phyloP scores from a whole-genome alignment of 2,113 vertebrate genomes.

The Hypomesus transpacificus region DNA sequence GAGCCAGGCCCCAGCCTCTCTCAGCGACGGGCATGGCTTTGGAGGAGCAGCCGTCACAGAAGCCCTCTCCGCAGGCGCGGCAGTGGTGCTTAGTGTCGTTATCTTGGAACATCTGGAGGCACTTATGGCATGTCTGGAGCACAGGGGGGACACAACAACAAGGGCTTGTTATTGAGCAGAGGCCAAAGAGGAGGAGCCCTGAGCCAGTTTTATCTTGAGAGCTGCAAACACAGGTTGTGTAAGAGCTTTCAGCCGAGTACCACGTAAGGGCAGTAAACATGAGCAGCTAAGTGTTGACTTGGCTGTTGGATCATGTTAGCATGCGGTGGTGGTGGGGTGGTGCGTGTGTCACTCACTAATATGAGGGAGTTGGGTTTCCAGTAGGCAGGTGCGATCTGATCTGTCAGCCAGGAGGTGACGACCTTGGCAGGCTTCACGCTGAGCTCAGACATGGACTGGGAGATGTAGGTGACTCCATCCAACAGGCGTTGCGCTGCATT shows the following conservation, averaged over 20 bases:
- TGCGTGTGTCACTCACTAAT: slow-evolving; percentile 75
- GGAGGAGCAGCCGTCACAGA: slow-evolving; percentile 93
- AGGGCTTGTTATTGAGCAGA: slow-evolving; percentile 35
- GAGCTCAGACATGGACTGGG: slow-evolving; percentile 95
- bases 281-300: slow-evolving; percentile 57
- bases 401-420: slow-evolving; percentile 96
- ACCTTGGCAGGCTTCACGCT: slow-evolving; percentile 96
- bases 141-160: slow-evolving; percentile 25
- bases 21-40: slow-evolving; percentile 90
- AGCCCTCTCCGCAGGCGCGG: slow-evolving; percentile 96
- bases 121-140: slow-evolving; percentile 87
- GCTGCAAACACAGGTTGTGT: slow-evolving; percentile 44
- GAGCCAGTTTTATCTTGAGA: slow-evolving; percentile 36
- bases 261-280: slow-evolving; percentile 50
- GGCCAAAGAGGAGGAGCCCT: background rate
- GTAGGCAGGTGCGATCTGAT: slow-evolving; percentile 97
- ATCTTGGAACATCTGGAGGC: slow-evolving; percentile 86
- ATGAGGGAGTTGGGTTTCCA: slow-evolving; percentile 99
- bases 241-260: slow-evolving; percentile 25
- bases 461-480: slow-evolving; percentile 96
- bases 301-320: slow-evolving; percentile 61
- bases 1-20: slow-evolving; percentile 91
- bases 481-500: slow-evolving; percentile 95
- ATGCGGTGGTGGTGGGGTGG: slow-evolving; percentile 79
- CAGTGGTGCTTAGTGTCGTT: slow-evolving; percentile 98